phyloP scores from a whole-genome alignment of 2,888 invertebrate species.

The Drosophila monieri region DNA sequence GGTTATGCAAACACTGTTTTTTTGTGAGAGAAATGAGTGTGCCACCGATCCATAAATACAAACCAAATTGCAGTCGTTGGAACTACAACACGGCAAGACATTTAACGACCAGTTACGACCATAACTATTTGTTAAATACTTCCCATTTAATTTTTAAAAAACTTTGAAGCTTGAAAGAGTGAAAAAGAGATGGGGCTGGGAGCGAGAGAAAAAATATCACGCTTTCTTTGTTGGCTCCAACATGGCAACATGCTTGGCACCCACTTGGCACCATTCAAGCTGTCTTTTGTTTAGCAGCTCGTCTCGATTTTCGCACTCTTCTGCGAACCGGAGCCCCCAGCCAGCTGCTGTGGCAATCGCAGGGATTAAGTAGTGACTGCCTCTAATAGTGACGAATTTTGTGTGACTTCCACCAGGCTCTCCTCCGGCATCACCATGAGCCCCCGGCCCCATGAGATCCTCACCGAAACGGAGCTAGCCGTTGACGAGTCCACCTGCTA shows the following conservation, averaged over 20 bases:
- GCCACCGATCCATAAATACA: conserved; percentile 3
- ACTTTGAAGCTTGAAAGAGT: conserved; percentile 7
- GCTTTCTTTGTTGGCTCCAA: conserved; percentile 39
- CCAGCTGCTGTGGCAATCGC: conserved; percentile 9
- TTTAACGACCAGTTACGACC: not conserved
- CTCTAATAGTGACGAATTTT: conserved; percentile 22
- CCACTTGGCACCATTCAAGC: conserved; percentile 29
- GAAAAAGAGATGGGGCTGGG: conserved; percentile 1
- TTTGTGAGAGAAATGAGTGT: conserved; percentile 22
- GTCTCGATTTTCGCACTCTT: conserved; percentile 52
- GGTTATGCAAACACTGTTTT: conserved; percentile 43
- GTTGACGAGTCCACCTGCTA: conserved; percentile 40
- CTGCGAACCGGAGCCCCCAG: conserved; percentile 22
- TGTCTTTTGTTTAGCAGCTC: conserved; percentile 39
- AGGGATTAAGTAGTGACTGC: conserved; percentile 4
- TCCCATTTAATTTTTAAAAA: too few species aligned
- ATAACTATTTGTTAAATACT: too few species aligned
- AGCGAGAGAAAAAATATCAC: not conserved
- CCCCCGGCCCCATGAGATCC: conserved; percentile 62
- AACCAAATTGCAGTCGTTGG: conserved; percentile 22
- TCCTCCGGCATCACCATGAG: conserved; percentile 36
- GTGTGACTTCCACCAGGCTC: conserved; percentile 23
- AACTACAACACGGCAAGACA: conserved; percentile 13
- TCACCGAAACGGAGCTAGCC: conserved; percentile 54
- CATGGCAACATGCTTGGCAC: conserved; percentile 35